phyloP scores from a whole-genome alignment of 2,888 invertebrate species.

The Temnothorax unifasciatus region DNA sequence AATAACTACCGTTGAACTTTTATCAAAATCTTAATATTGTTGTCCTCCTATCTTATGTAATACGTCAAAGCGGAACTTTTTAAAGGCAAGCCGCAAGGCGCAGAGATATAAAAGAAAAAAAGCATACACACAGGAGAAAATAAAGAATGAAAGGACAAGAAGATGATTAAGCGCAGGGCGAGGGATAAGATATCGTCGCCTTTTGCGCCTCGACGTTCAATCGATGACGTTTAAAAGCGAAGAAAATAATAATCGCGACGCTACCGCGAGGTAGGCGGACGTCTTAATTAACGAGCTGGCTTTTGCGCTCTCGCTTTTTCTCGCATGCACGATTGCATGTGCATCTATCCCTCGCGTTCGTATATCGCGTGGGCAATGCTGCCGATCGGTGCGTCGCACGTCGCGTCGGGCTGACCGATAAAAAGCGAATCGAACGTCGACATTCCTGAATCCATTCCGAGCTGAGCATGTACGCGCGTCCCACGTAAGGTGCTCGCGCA shows the following conservation, averaged over 20 bases:
- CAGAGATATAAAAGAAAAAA: constrained; percentile 5
- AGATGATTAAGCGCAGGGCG: background rate
- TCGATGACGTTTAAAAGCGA: constrained; percentile 62
- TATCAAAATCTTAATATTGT: constrained; percentile 2
- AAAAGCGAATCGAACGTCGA: constrained; percentile 67
- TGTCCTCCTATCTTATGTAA: background rate
- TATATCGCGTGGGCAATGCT: constrained; percentile 57
- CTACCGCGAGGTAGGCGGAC: constrained; percentile 66
- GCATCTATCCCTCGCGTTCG: constrained; percentile 35
- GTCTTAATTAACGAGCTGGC: constrained; percentile 65
- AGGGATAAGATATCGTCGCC: constrained; percentile 13
- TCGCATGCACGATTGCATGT: constrained; percentile 23
- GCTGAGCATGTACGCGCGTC: constrained; percentile 59
- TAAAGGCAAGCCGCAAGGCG: constrained; percentile 13
- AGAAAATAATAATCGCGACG: constrained; percentile 73
- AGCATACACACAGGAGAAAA: background rate
- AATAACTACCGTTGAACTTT: background rate
- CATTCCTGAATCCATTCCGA: constrained; percentile 74
- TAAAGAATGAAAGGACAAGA: constrained; percentile 14
- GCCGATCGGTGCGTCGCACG: constrained; percentile 50
- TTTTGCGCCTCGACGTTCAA: constrained; percentile 23
- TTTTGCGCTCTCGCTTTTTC: constrained; percentile 35
- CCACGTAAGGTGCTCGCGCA: constrained; percentile 62
- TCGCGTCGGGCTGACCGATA: constrained; percentile 49
- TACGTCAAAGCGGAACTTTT: background rate